A percentile compares a stretch with the other conserved stretches of the same genome.
Evolutionary conservation across 2,797 vertebrate genomes (phyloP).

Genomic region (Callimico goeldii): DNA sequence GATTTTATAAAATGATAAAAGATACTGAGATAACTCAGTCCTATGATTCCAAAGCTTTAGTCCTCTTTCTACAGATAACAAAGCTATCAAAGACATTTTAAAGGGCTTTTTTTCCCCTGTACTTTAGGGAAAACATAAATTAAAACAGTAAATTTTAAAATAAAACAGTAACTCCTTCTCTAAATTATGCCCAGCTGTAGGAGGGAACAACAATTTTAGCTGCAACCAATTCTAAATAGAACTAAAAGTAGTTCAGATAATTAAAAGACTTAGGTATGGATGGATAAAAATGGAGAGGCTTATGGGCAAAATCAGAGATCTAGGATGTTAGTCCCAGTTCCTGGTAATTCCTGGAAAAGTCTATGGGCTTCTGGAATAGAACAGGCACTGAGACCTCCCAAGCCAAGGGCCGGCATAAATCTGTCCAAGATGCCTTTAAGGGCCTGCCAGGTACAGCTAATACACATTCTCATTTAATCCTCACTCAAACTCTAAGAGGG

Average conservation of each 20-base stretch:
- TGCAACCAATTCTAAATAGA: neutral
- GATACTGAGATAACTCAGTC: neutral
- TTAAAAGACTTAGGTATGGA: neutral
- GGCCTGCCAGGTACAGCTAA: neutral
- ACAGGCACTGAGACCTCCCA: neutral
- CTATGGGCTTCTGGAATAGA: neutral
- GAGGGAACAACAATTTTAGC: neutral
- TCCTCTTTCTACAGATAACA: neutral
- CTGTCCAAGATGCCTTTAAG: neutral
- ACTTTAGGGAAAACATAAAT: neutral
- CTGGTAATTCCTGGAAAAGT: neutral
- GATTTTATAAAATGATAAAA: neutral
- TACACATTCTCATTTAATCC: neutral
- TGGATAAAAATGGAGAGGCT: neutral
- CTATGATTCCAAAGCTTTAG: neutral
- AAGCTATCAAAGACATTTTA: neutral
- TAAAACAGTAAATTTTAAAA: conserved; percentile 28
- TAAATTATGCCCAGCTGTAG: conserved; percentile 18
- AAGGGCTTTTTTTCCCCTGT: neutral
- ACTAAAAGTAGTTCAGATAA: neutral
- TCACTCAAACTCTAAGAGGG: neutral
- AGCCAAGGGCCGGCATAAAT: neutral
- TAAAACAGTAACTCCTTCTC: conserved; percentile 18
- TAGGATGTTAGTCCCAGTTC: neutral
- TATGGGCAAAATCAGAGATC: neutral